A percentile compares a stretch with the other conserved stretches of the same genome.
phyloP scores from a whole-genome alignment of 1,140 invertebrate genomes.

The Sinella curviseta region DNA sequence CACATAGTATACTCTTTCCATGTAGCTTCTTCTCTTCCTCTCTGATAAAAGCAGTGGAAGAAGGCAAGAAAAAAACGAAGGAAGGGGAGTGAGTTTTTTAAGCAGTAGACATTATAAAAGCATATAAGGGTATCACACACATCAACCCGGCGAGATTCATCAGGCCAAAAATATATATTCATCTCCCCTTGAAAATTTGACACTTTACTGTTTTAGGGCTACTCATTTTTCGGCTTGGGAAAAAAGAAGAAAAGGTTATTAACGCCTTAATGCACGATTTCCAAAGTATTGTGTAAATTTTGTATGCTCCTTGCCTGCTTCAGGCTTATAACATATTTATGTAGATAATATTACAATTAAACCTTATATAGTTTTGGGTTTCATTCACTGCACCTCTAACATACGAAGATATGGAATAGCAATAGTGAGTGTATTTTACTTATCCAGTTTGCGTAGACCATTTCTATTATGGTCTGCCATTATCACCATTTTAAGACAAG shows the following conservation, averaged over 20 bases:
- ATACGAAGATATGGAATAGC: background rate
- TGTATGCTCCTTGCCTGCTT: background rate
- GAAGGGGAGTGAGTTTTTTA: constrained; percentile 20
- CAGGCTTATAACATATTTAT: background rate
- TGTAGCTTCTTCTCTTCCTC: background rate
- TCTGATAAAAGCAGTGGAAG: background rate
- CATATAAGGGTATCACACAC: constrained; percentile 10
- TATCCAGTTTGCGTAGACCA: too few species aligned
- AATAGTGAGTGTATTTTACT: background rate
- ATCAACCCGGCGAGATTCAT: background rate
- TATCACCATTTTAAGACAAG: too few species aligned
- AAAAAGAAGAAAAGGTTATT: constrained; percentile 27
- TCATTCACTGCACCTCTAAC: background rate
- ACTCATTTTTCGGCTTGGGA: constrained; percentile 24
- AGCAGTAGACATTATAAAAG: background rate
- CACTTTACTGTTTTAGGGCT: constrained; percentile 17
- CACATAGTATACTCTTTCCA: background rate
- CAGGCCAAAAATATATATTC: constrained; percentile 9
- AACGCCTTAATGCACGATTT: constrained; percentile 27
- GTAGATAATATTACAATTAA: background rate
- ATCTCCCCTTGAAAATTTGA: constrained; percentile 23
- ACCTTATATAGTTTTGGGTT: constrained; percentile 14
- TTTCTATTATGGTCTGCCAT: too few species aligned
- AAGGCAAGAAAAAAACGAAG: constrained; percentile 14
- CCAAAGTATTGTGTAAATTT: background rate